These are phyloP conservation scores for Spermophilus dauricus DNA, from an alignment of 2,113 vertebrate genomes.

Conservation along the genomic window DNA sequence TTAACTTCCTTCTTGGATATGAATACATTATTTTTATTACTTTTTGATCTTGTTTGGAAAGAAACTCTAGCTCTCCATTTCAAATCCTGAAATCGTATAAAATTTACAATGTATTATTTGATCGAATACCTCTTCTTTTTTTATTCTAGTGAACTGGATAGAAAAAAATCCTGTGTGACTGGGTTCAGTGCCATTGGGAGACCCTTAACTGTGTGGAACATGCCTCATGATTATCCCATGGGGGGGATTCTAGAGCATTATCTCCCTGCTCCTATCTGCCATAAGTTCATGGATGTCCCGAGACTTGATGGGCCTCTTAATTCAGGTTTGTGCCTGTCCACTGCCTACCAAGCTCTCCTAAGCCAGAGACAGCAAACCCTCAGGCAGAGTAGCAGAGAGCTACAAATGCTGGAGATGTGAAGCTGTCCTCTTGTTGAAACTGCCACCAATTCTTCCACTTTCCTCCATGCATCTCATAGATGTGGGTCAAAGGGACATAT, in stretches of 20 bases:
- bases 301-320: background rate
- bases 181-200: background rate
- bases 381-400: background rate
- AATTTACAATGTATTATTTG: background rate
- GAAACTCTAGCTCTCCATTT: background rate
- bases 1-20: background rate
- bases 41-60: conserved; percentile 7
- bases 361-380: background rate
- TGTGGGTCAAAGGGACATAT: background rate
- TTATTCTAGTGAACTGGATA: background rate
- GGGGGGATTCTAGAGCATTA: background rate
- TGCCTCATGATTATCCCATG: background rate
- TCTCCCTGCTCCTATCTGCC: background rate
- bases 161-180: background rate
- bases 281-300: background rate
- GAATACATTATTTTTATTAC: background rate
- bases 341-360: background rate
- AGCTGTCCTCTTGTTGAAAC: background rate
- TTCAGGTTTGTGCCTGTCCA: background rate
- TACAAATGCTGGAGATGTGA: background rate
- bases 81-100: background rate
- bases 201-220: background rate
- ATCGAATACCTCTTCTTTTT: background rate
- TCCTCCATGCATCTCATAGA: accelerated
- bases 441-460: background rate